Base-by-base conservation (phyloP, 92 coral and sea anemone genomes). In the Galaxea fascicularis region DNA sequence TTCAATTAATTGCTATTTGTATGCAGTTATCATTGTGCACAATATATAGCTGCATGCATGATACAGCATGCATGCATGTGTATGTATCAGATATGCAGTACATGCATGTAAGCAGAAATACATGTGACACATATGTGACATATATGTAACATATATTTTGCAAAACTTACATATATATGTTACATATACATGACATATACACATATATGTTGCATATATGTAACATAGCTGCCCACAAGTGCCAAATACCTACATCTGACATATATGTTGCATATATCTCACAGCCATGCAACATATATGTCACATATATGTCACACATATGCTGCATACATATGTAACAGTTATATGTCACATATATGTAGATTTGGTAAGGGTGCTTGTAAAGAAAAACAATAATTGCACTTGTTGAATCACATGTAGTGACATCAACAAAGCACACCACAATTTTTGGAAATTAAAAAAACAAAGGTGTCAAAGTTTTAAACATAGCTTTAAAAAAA, bases 321-420 rank as follows among this genome's bases (percentile, higher is more conserved):
- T n/a, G n/a, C n/a, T n/a, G n/a, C 54, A 41, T n/a, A n/a, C n/a
- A 60, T 16, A 25, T 72, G 24, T 11, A 26, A 72, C 39, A 47
- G 44, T 10, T 72, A 72, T 72, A 72, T 72, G 77, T 73, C 39
- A 49, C 77, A 73, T 26, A 71, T 71, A 71, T 71, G 76, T 68
- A 7, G 49, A 30, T 64, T 64, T 64, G 69, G 69, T 64, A 64
- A 64, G 67, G 30, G 67, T 22, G 59, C 59, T 54, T 54, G 59
- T 54, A 54, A 54, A 54, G 12, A 54, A 54, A 54, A 54, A 54
- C 59, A 54, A 54, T 54, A 54, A 54, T 54, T 54, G 59, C 20
- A 18, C 14, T 54, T 54, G 59, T 54, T 54, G 59, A 54, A 54
- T 54, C 59, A 54, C 59, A 54, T 54, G 59, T 54, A 54, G 59